Evolutionary conservation across 2,888 invertebrate species (phyloP), one percentile per base, ranked within the genome.

Genomic region (Dione vanillae): DNA sequence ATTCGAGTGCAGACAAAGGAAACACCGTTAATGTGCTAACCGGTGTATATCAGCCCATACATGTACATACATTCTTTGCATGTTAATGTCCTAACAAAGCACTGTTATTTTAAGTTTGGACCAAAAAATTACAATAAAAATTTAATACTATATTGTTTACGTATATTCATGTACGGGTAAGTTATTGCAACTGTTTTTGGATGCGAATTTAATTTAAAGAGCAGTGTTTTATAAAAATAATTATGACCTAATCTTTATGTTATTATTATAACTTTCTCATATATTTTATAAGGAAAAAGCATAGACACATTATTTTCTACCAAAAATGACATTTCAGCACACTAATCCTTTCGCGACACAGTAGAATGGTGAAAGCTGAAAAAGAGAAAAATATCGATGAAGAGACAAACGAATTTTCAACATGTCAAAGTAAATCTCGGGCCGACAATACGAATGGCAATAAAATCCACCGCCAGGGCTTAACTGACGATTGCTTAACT

Each of bases 361-460:
- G 70, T 70, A 61, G 72, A 72, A 69, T 73, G 71, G 72, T 65
- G 70, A 71, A 76, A 73, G 69, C 70, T 67, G 65, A 75, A 75
- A 76, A 72, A 56, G 67, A 66, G 64, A 61, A 67, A 72, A 72
- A 76, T 74, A 75, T 73, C 72, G 72, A 72, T 70, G 70, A 73
- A 71, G 71, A 87, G 87, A 86, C 87, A 88, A 89, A 86, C 91
- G 89, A 88, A 91, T 90, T 91, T 86, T 85, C 90, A 80, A 90
- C 86, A 85, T 85, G 91, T 92, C 92, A 91, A 88, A 89, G 88
- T 89, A 92, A 92, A 91, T 91, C 91, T 91, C 89, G 85, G 83
- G 82, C 82, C 87, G 90, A 89, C 90, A 92, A 90, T 88, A 89
- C 89, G 92, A 88, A 91, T 91, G 91, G 90, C 90, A 91, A 88